Percentiles rank a stretch among this genome's conserved stretches.
Evolutionary conservation across 2,797 vertebrate genomes (phyloP).

Genomic region (Xenops minutus): DNA sequence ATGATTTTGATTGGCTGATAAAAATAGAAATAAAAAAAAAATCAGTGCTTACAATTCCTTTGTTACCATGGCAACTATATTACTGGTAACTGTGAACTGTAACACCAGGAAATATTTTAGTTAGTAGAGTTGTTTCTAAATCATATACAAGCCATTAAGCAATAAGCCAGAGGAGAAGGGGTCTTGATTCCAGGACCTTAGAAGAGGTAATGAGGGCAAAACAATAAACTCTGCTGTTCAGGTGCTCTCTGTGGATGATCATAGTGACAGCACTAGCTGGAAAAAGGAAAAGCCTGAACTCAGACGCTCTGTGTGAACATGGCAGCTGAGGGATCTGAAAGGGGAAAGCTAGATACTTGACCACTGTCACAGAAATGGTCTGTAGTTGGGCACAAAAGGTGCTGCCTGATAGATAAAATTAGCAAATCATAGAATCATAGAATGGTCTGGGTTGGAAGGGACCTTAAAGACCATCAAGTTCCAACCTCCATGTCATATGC

Average conservation of each 20-base stretch:
- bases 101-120: neutral
- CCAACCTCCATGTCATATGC: neutral
- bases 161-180: neutral
- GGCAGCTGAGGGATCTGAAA: neutral
- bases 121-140: neutral
- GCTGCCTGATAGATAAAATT: neutral
- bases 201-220: neutral
- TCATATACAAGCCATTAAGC: neutral
- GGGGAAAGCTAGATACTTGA: neutral
- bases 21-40: neutral
- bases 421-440: neutral
- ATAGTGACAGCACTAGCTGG: neutral
- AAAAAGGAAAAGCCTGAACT: neutral
- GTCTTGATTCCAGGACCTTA: neutral
- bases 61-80: neutral
- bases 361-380: neutral
- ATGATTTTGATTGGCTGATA: neutral
- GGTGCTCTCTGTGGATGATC: neutral
- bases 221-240: neutral
- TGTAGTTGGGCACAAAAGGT: neutral
- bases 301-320: accelerated
- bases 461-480: neutral
- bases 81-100: neutral
- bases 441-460: neutral
- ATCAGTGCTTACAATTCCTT: neutral